phyloP scores from a whole-genome alignment of 2,888 invertebrate species.

The Tolmerus cingulatus region DNA sequence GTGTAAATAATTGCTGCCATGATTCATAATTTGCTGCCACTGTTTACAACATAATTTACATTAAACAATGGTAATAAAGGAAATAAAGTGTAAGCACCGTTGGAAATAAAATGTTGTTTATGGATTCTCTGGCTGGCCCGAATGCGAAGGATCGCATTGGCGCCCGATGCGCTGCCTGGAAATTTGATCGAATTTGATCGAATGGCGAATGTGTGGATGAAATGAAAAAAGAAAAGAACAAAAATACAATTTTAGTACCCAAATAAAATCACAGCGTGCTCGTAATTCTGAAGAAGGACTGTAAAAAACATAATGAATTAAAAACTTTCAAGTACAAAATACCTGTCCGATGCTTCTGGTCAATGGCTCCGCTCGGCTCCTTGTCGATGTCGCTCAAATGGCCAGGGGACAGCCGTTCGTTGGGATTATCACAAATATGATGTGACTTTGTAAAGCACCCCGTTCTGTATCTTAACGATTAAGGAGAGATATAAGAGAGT shows the following conservation, averaged over 20 bases:
- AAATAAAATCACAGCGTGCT: not conserved
- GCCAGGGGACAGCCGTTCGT: constrained; percentile 52
- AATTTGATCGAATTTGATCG: constrained; percentile 32
- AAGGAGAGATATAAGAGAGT: not conserved
- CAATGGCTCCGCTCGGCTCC: not conserved
- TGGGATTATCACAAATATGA: constrained; percentile 54
- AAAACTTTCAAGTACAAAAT: not conserved
- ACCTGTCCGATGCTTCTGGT: constrained; percentile 50
- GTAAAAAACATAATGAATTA: not conserved
- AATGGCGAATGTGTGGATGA: constrained; percentile 1
- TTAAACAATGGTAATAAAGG: not conserved
- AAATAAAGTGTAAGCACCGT: constrained; percentile 51
- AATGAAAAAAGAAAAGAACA: constrained; percentile 17
- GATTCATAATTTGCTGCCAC: not conserved
- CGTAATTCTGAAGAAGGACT: not conserved
- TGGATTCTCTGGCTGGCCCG: constrained; percentile 52
- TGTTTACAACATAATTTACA: not conserved
- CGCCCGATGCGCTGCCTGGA: constrained; percentile 49
- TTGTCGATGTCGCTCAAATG: constrained; percentile 51
- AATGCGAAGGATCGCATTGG: constrained; percentile 48
- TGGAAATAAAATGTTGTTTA: constrained; percentile 51
- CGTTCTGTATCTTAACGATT: not conserved
- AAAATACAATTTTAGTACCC: constrained; percentile 23
- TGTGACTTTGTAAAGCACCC: constrained; percentile 49
- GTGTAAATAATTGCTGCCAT: not conserved